These are phyloP conservation scores for Sebastes hubbsi DNA, from an alignment of 2,797 vertebrate species.

Conservation along the genomic window DNA sequence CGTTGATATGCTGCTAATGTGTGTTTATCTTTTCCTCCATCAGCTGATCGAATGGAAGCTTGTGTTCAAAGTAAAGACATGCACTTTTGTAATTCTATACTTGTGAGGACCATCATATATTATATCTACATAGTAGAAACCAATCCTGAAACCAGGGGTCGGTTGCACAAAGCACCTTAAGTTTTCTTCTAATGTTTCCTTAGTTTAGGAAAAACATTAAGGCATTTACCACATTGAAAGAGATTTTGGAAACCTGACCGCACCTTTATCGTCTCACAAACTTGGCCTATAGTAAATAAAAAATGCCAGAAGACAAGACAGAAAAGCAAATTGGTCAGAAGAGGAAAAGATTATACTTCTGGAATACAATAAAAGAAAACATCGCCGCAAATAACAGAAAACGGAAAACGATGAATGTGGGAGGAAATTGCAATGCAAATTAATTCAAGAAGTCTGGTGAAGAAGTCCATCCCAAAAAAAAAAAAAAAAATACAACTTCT, in stretches of 20 bases:
- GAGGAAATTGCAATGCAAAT: neutral
- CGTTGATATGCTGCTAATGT: neutral
- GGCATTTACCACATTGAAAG: neutral
- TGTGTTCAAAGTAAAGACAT: neutral
- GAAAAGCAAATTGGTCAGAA: neutral
- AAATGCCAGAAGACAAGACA: neutral
- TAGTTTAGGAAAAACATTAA: neutral
- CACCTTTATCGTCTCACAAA: neutral
- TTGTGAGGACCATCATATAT: neutral
- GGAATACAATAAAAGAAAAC: neutral
- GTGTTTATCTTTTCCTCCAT: neutral
- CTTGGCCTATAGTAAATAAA: neutral
- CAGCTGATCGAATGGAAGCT: neutral
- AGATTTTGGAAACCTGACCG: neutral
- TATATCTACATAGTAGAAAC: neutral
- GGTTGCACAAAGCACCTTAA: neutral
- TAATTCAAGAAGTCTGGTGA: neutral
- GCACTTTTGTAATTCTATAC: neutral
- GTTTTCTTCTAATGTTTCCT: neutral
- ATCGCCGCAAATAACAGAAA: neutral
- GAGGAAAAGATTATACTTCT: neutral
- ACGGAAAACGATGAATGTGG: neutral
- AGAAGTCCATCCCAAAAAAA: too few species aligned
- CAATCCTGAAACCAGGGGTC: neutral
- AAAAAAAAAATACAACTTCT: too few species aligned